Percentiles rank a stretch among this genome's conserved stretches.
Evolutionary conservation across 1,140 invertebrate species (phyloP).

Genomic region (Hypsibius dujardini): DNA sequence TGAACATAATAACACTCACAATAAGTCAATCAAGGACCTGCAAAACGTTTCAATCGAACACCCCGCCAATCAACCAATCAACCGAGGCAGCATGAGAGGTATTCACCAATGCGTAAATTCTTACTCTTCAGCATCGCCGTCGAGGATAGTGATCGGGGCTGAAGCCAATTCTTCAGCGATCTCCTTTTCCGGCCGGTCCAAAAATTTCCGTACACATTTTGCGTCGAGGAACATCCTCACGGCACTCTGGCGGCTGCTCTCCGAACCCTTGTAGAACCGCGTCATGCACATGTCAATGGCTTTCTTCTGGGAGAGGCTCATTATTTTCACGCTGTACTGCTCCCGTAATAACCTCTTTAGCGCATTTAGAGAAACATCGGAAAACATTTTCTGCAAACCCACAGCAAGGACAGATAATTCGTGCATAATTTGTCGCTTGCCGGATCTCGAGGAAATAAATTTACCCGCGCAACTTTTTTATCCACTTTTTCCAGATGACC

Average conservation of each 20-base stretch:
- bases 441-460: not conserved
- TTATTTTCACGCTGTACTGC: not conserved
- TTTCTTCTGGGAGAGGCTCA: not conserved
- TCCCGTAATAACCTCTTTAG: not conserved
- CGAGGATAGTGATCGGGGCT: too few species aligned
- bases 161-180: too few species aligned
- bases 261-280: not conserved
- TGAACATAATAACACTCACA: too few species aligned
- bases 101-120: too few species aligned
- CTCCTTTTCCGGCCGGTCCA: too few species aligned
- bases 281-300: slow-evolving; percentile 4
- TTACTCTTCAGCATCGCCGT: too few species aligned
- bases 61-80: too few species aligned
- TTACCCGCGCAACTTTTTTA: not conserved
- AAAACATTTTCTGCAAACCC: not conserved
- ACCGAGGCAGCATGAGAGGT: too few species aligned
- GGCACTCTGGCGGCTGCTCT: not conserved
- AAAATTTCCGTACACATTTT: too few species aligned
- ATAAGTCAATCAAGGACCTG: too few species aligned
- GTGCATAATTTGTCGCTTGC: not conserved
- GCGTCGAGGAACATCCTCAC: not conserved
- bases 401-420: not conserved
- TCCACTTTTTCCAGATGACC: not conserved
- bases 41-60: too few species aligned
- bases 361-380: not conserved